Evolutionary conservation across 2,888 invertebrate genomes (phyloP).

Genomic region (Acanthosepion pharaonis): DNA sequence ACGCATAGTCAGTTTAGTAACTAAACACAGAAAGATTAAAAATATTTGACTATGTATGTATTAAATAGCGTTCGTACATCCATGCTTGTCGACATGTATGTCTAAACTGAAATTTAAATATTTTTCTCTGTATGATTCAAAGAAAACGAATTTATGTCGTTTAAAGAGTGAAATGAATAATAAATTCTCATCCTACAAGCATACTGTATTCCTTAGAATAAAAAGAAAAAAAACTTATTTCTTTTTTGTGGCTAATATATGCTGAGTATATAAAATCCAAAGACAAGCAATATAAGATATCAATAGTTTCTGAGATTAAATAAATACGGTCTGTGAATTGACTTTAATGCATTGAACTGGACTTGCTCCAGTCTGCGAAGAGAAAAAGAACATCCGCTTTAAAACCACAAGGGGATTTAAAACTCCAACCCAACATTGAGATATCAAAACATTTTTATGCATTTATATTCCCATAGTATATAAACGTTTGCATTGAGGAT

Average conservation of each 20-base stretch:
- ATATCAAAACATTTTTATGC: not conserved
- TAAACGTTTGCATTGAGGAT: not conserved
- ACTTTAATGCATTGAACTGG: not conserved
- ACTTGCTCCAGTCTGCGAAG: not conserved
- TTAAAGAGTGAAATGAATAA: not conserved
- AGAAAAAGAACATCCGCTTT: not conserved
- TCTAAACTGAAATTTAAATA: not conserved
- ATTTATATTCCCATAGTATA: not conserved
- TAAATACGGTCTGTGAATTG: not conserved
- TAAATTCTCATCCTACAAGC: not conserved
- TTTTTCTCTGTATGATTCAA: not conserved
- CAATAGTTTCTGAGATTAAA: not conserved
- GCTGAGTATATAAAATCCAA: not conserved
- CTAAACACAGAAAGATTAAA: too few relatives aligned
- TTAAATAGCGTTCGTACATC: too few relatives aligned
- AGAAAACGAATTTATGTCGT: not conserved
- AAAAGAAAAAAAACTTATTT: not conserved
- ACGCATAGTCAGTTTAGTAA: too few relatives aligned
- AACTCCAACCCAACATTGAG: not conserved
- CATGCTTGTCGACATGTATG: too few relatives aligned
- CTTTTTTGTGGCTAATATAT: not conserved
- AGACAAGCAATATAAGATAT: not conserved
- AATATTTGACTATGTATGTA: too few relatives aligned
- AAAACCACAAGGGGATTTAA: not conserved
- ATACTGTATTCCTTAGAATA: not conserved